Percentiles rank a stretch among this genome's conserved stretches.
phyloP scores from a whole-genome alignment of 2,888 invertebrate genomes.

The Choreutis nemorana region DNA sequence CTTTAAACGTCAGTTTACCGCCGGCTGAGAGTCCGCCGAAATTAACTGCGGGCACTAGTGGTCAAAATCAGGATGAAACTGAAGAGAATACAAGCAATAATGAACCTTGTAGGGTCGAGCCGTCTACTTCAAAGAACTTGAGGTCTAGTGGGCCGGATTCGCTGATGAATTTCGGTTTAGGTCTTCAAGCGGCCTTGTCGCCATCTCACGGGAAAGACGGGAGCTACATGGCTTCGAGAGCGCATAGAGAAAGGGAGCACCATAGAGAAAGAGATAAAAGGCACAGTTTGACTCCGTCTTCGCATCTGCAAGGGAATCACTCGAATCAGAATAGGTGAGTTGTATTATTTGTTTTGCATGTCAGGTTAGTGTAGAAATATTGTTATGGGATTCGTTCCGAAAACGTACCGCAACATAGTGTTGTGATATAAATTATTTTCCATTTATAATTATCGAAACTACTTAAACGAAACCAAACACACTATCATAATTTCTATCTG shows the following conservation, averaged over 20 bases:
- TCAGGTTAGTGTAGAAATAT: too few relatives aligned
- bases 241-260: constrained; percentile 35
- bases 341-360: too few relatives aligned
- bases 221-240: constrained; percentile 26
- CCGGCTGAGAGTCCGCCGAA: constrained; percentile 48
- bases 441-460: too few relatives aligned
- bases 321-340: constrained; percentile 44
- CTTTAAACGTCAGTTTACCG: constrained; percentile 47
- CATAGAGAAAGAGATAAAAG: constrained; percentile 51
- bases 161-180: constrained; percentile 40
- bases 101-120: constrained; percentile 29
- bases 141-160: constrained; percentile 40
- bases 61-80: constrained; percentile 24
- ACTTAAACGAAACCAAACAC: too few relatives aligned
- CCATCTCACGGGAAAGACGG: constrained; percentile 44
- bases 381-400: too few relatives aligned
- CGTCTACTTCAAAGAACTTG: constrained; percentile 40
- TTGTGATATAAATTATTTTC: too few relatives aligned
- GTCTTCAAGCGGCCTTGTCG: constrained; percentile 45
- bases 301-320: constrained; percentile 42
- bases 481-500: too few relatives aligned
- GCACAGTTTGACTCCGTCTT: constrained; percentile 59
- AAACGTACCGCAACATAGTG: too few relatives aligned
- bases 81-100: constrained; percentile 25
- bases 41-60: constrained; percentile 22